A percentile compares a stretch with the other conserved stretches of the same genome.
phyloP scores from a whole-genome alignment of 2,797 vertebrate species.

The Menidia menidia region DNA sequence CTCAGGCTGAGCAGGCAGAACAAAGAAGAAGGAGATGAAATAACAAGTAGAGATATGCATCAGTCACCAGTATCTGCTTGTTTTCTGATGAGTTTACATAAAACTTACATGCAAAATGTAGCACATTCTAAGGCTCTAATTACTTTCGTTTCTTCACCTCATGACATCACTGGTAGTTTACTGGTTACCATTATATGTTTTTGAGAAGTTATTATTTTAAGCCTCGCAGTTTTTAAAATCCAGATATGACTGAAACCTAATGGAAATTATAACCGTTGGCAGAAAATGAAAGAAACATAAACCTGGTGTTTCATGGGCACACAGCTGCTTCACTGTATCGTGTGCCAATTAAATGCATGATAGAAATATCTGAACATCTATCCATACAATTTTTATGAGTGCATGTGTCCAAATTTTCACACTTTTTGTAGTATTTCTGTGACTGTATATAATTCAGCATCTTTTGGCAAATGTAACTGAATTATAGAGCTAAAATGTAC shows the following conservation, averaged over 20 bases:
- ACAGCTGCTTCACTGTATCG: too few relatives aligned
- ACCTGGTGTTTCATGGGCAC: background rate
- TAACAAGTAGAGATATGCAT: constrained; percentile 24
- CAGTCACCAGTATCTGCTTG: constrained; percentile 7
- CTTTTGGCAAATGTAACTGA: too few relatives aligned
- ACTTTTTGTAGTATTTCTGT: too few relatives aligned
- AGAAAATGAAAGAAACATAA: background rate
- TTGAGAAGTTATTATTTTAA: background rate
- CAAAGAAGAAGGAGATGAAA: constrained; percentile 24
- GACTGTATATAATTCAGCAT: too few relatives aligned
- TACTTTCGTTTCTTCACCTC: background rate
- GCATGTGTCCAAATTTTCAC: too few relatives aligned
- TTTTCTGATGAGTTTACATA: background rate
- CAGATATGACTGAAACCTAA: background rate
- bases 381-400: too few relatives aligned
- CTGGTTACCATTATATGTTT: background rate
- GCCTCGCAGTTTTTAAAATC: background rate
- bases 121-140: background rate
- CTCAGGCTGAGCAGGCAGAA: constrained; percentile 86
- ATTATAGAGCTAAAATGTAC: too few relatives aligned
- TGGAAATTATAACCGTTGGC: background rate
- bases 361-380: too few relatives aligned
- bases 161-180: background rate
- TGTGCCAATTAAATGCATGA: too few relatives aligned
- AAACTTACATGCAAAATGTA: constrained; percentile 1